A percentile compares a stretch with the other conserved stretches of the same genome.
These are phyloP conservation scores for Hypsibius dujardini DNA, from an alignment of 1,140 invertebrate species.

Conservation along the genomic window DNA sequence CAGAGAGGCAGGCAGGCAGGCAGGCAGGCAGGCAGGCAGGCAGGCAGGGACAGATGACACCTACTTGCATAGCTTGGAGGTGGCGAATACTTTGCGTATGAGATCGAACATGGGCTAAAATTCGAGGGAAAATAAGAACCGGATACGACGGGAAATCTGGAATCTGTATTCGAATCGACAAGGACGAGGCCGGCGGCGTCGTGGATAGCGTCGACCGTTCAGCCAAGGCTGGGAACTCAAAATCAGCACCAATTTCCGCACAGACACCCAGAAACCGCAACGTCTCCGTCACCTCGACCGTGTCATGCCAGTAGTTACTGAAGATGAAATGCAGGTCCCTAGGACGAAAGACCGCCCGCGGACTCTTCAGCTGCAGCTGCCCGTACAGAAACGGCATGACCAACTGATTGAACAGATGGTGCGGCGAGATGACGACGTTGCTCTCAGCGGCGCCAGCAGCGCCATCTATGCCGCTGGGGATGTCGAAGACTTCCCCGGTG, in stretches of 20 bases:
- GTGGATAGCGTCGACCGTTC: neutral
- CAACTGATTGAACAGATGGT: slow-evolving; percentile 10
- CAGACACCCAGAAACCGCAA: neutral
- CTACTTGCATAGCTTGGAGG: neutral
- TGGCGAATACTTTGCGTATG: neutral
- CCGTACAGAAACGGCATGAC: neutral
- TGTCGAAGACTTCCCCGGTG: neutral
- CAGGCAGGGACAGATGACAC: no score
- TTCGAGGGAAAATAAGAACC: neutral
- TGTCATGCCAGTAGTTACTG: slow-evolving; percentile 1
- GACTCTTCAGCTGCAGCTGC: slow-evolving; percentile 4
- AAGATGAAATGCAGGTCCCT: slow-evolving; percentile 5
- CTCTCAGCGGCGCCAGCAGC: neutral
- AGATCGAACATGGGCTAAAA: neutral
- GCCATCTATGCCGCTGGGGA: no score
- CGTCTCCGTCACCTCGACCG: neutral
- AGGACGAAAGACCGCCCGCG: neutral
- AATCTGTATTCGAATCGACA: slow-evolving; percentile 5
- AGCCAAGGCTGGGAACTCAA: slow-evolving; percentile 5
- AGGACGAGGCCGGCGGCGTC: neutral
- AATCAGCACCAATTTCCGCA: neutral
- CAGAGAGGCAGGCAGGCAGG: no score
- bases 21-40: no score
- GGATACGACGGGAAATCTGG: slow-evolving; percentile 5
- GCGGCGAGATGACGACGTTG: slow-evolving; percentile 3